A percentile compares a stretch with the other conserved stretches of the same genome.
Evolutionary conservation across 2,113 vertebrate species (phyloP).

Genomic region (Gambusia holbrooki): DNA sequence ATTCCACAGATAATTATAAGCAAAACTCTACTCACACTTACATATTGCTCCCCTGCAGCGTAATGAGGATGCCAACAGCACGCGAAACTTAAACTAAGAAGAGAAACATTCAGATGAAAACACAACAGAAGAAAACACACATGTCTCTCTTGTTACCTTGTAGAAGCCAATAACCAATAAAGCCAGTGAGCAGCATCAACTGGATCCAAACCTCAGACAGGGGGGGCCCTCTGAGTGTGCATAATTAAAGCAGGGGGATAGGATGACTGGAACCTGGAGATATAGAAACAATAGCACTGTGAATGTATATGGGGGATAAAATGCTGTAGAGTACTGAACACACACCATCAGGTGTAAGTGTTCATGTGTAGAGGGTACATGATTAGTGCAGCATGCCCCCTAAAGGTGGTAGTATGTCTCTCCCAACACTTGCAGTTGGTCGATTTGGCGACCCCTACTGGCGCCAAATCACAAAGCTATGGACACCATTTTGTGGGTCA

Average conservation of each 20-base stretch:
- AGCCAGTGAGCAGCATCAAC: slow-evolving; percentile 62
- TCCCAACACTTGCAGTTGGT: not conserved
- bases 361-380: not conserved
- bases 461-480: not conserved
- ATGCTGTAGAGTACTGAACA: not conserved
- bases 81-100: not conserved
- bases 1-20: not conserved
- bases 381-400: not conserved
- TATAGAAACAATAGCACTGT: slow-evolving; percentile 57
- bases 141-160: slow-evolving; percentile 18
- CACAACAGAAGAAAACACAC: not conserved
- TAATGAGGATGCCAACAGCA: not conserved
- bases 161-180: slow-evolving; percentile 48
- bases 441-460: not conserved
- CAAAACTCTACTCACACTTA: slow-evolving; percentile 41
- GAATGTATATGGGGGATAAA: slow-evolving; percentile 53
- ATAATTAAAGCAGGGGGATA: slow-evolving; percentile 80
- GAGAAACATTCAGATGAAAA: not conserved
- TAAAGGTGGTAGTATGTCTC: not conserved
- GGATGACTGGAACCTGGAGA: slow-evolving; percentile 70
- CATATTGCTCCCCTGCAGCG: slow-evolving; percentile 2
- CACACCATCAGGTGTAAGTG: slow-evolving; percentile 3
- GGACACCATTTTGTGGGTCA: not conserved
- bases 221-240: slow-evolving; percentile 74
- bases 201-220: slow-evolving; percentile 65